These are phyloP conservation scores for Tachina grossa DNA, from an alignment of 2,888 invertebrate species.

Conservation along the genomic window DNA sequence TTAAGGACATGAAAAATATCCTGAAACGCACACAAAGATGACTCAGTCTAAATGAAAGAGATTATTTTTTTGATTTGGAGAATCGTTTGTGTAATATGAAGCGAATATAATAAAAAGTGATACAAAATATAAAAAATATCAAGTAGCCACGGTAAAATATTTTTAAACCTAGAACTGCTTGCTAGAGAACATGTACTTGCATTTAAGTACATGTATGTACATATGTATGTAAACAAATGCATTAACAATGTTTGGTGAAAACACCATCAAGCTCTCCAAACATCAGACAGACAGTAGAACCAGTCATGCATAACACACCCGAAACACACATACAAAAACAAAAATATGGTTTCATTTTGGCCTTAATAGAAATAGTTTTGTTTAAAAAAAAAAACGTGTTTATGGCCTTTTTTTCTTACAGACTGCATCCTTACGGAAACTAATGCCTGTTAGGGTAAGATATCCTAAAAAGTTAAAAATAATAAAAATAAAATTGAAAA, in stretches of 20 bases:
- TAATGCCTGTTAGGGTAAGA: conserved; percentile 82
- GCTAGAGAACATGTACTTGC: neutral
- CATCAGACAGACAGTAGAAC: conserved; percentile 13
- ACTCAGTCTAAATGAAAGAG: too few species aligned
- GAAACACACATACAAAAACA: conserved; percentile 35
- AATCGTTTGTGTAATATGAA: too few species aligned
- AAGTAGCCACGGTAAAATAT: too few species aligned
- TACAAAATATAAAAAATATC: too few species aligned
- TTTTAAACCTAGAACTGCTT: too few species aligned
- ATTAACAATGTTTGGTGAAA: neutral
- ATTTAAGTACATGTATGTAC: neutral
- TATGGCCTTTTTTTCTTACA: conserved; percentile 76
- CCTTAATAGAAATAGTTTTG: conserved; percentile 66
- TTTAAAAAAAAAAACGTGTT: conserved; percentile 67
- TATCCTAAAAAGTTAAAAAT: conserved; percentile 64
- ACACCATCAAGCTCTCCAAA: conserved; percentile 14
- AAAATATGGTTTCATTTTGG: conserved; percentile 68
- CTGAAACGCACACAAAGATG: too few species aligned
- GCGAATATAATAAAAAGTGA: too few species aligned
- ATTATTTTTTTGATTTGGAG: too few species aligned
- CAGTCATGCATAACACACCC: conserved; percentile 50
- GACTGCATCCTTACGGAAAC: conserved; percentile 78
- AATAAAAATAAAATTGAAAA: conserved; percentile 19
- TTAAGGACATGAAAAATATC: too few species aligned
- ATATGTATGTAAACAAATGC: neutral